A percentile compares a stretch with the other conserved stretches of the same genome.
Conservation (phyloP, 1,140 invertebrate genomes). For the Drosophila oshimai region DNA sequence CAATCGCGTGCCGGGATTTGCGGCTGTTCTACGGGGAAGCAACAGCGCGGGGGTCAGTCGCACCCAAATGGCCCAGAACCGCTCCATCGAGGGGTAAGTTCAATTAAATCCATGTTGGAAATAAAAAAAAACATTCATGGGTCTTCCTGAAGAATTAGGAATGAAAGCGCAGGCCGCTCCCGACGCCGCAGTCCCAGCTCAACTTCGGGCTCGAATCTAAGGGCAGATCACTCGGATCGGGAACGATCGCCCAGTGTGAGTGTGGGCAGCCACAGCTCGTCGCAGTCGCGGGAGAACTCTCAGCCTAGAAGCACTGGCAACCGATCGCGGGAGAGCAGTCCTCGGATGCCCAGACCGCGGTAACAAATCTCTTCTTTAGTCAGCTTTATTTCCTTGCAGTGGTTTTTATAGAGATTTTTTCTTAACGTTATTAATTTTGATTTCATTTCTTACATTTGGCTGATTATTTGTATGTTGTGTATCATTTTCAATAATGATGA, state of each 20-base stretch:
- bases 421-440: no score
- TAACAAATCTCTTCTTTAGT: constrained; percentile 20
- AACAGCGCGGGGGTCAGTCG: constrained; percentile 70
- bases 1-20: constrained; percentile 88
- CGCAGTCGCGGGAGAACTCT: constrained; percentile 70
- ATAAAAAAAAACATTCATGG: no score
- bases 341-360: constrained; percentile 87
- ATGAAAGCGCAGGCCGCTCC: constrained; percentile 75
- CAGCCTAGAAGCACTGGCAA: constrained; percentile 69
- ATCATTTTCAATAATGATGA: not conserved
- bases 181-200: constrained; percentile 67
- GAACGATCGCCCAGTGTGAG: constrained; percentile 68
- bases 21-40: constrained; percentile 86
- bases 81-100: constrained; percentile 77
- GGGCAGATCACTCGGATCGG: constrained; percentile 35
- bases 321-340: constrained; percentile 88
- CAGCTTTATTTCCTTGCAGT: not conserved
- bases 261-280: constrained; percentile 62
- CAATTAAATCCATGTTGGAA: not conserved
- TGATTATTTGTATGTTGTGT: no score
- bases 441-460: no score
- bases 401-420: not conserved
- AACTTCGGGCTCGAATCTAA: constrained; percentile 39
- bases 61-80: constrained; percentile 77
- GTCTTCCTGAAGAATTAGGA: constrained; percentile 60